Percentiles rank a stretch among this genome's conserved stretches.
Evolutionary conservation across 1,140 invertebrate species (phyloP).

Genomic region (Potamilus streckersoni): DNA sequence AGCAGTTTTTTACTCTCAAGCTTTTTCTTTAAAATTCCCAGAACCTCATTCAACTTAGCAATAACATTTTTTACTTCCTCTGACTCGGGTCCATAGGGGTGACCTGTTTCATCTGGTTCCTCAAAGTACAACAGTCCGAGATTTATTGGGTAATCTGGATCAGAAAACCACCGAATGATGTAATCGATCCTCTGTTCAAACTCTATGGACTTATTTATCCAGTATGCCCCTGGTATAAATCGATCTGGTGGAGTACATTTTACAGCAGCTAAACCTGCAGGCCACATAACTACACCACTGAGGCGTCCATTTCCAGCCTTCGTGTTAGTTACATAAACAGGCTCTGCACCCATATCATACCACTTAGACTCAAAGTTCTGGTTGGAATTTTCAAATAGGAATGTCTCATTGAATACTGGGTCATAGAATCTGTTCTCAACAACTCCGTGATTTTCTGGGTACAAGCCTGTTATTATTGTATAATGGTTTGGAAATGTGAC

Average conservation of each 20-base stretch:
- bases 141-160: constrained; percentile 69
- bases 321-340: constrained; percentile 60
- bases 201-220: constrained; percentile 5
- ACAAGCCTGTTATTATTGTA: constrained; percentile 79
- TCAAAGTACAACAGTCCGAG: constrained; percentile 79
- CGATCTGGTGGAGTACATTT: constrained; percentile 19
- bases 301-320: constrained; percentile 10
- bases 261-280: constrained; percentile 23
- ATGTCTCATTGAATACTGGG: constrained; percentile 62
- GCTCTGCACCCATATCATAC: constrained; percentile 48
- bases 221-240: constrained; percentile 36
- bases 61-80: constrained; percentile 35
- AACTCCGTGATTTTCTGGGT: constrained; percentile 79
- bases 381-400: constrained; percentile 57
- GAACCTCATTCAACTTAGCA: constrained; percentile 15
- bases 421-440: constrained; percentile 77
- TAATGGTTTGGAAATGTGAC: constrained; percentile 85
- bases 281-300: constrained; percentile 35
- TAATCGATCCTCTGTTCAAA: constrained; percentile 73
- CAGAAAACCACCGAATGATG: constrained; percentile 75
- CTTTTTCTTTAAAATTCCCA: constrained; percentile 50
- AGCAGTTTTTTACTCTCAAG: constrained; percentile 58
- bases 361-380: constrained; percentile 42
- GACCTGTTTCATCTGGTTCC: constrained; percentile 76
- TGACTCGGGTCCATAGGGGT: constrained; percentile 55